Evolutionary conservation across 2,888 invertebrate genomes (phyloP), one percentile per base, ranked within the genome.

Genomic region (Drosophila gaucha): DNA sequence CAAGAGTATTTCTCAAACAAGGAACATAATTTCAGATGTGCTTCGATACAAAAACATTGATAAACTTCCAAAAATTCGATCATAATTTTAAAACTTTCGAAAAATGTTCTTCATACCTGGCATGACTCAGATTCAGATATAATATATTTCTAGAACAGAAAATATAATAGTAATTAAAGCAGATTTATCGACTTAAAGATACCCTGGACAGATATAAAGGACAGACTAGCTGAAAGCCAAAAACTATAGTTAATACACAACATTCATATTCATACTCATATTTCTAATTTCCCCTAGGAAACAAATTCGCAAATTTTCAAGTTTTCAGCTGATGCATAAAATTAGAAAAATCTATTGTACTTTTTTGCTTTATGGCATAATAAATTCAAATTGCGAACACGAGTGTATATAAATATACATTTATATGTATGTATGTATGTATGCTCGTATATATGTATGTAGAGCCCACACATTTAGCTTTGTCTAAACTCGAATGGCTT

Each of bases 171-270:
- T n/a, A n/a, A n/a, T n/a, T 10, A 6, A 16, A n/a, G 16, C n/a
- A 8, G n/a, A 33, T 26, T 43, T 46, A 62, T 39, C 44, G 55
- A 41, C 39, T 52, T 30, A 39, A 35, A 6, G 20, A 33, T 47
- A 20, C n/a, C 6, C n/a, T 9, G 36, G 10, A 10, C 4, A 18
- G 14, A 31, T 6, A n/a, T n/a, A n/a, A n/a, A n/a, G n/a, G n/a
- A n/a, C n/a, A n/a, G n/a, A n/a, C n/a, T n/a, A n/a, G n/a, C n/a
- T n/a, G n/a, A n/a, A n/a, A n/a, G n/a, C n/a, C n/a, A n/a, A n/a
- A n/a, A n/a, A n/a, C n/a, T n/a, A n/a, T n/a, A n/a, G n/a, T n/a
- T n/a, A n/a, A n/a, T n/a, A n/a, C n/a, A n/a, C n/a, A n/a, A n/a
- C n/a, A n/a, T n/a, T 28, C 28, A 28, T 2, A 26, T 26, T 5